Evolutionary conservation across 2,797 vertebrate species (phyloP), one percentile per base, ranked within the genome.

Genomic region (Gastrophryne carolinensis): DNA sequence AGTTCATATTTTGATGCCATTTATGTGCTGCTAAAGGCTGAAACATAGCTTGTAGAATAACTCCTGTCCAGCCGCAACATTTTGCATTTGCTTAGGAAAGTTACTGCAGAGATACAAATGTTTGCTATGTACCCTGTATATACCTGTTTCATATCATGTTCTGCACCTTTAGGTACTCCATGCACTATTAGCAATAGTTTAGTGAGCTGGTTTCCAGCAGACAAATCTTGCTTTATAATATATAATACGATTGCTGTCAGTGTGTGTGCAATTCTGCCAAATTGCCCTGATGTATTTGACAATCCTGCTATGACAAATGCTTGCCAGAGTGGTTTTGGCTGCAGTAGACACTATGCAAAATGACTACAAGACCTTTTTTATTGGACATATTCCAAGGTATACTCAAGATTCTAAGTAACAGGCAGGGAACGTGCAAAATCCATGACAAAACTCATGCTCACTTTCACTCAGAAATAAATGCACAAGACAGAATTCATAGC

Each of bases 211-310:
- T n/a, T n/a, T 62, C 47, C 32, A 50, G 13, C 23, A 12, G 8
- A 32, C 17, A 35, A 76, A 13, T 47, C 66, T 44, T 61, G 66
- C 54, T 70, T 76, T 24, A 9, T 49, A 70, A 69, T 57, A 70
- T 60, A 70, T 32, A 63, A 17, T 35, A 19, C 21, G 47, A 34
- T 54, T 21, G 56, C 56, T 76, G 65, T 57, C 65, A 76, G 47
- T 19, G 19, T 44, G 30, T 56, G 34, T 57, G 63, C 23, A 63
- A 32, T 41, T 26, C 54, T 44, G 73, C 73, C 73, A 75, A 61
- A 75, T 61, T 69, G 73, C 64, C 64, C 29, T 61, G 64, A 68
- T 75, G 52, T 69, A 75, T 75, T 75, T 75, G 56, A 54, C 41
- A 75, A 68, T 75, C 41, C 52, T 30, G 26, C 56, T 30, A 32